A percentile compares a stretch with the other conserved stretches of the same genome.
Conservation (phyloP, 2,888 invertebrate species). For the Nymphalis urticae region DNA sequence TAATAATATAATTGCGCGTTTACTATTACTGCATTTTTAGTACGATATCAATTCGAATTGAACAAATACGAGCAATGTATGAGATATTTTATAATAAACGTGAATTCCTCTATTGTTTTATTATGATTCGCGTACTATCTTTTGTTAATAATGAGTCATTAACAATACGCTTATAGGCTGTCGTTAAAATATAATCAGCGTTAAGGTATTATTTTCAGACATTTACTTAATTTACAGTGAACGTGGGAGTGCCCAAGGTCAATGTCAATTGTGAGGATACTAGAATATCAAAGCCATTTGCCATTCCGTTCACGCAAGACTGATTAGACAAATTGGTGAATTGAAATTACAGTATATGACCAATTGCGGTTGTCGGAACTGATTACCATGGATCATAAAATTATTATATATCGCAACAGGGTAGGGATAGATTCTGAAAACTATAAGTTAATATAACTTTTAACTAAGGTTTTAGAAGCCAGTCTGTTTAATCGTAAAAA, state of each 20-base stretch:
- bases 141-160: background rate
- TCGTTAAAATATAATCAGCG: conserved; percentile 12
- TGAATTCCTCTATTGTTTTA: background rate
- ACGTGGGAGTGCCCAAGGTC: conserved; percentile 28
- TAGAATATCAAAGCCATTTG: conserved; percentile 16
- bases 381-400: too few relatives aligned
- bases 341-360: conserved; percentile 4
- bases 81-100: background rate
- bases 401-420: too few relatives aligned
- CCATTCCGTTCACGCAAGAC: conserved; percentile 25
- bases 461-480: too few relatives aligned
- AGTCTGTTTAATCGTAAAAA: too few relatives aligned
- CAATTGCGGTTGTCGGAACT: too few relatives aligned
- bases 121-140: background rate
- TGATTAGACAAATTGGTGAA: conserved; percentile 26
- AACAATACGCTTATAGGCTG: background rate
- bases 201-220: conserved; percentile 2
- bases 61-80: conserved; percentile 2
- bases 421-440: too few relatives aligned
- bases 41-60: background rate
- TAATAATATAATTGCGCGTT: conserved; percentile 25
- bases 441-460: too few relatives aligned
- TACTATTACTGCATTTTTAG: conserved; percentile 42
- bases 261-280: conserved; percentile 24
- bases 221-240: background rate